These are phyloP conservation scores for Sebastes elongatus DNA, from an alignment of 2,797 vertebrate genomes.

Conservation along the genomic window DNA sequence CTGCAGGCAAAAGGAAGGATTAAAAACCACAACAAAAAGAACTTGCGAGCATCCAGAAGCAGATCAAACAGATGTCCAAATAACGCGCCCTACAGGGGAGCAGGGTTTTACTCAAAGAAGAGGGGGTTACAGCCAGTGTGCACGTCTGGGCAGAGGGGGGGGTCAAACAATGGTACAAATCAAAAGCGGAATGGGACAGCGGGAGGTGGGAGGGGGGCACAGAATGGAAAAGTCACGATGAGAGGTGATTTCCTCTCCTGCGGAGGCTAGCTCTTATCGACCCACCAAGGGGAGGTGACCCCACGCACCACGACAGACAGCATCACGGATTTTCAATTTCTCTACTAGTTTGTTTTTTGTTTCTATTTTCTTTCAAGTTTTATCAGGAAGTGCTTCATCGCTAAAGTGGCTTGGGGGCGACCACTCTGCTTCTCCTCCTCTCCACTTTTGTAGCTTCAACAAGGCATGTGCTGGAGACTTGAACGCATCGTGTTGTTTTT, in stretches of 20 bases:
- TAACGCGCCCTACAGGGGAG: slow-evolving; percentile 66
- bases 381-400: slow-evolving; percentile 86
- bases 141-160: slow-evolving; percentile 55
- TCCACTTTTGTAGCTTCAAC: slow-evolving; percentile 26
- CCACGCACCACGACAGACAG: slow-evolving; percentile 58
- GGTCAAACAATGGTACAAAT: slow-evolving; percentile 39
- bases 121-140: slow-evolving; percentile 42
- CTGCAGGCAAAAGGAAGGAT: slow-evolving; percentile 75
- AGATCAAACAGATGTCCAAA: slow-evolving; percentile 88
- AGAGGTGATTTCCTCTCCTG: slow-evolving; percentile 34
- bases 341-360: slow-evolving; percentile 33
- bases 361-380: slow-evolving; percentile 87
- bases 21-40: slow-evolving; percentile 54
- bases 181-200: slow-evolving; percentile 78
- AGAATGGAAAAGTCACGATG: slow-evolving; percentile 12
- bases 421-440: slow-evolving; percentile 30
- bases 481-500: not conserved
- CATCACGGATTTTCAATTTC: slow-evolving; percentile 62
- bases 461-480: slow-evolving; percentile 50
- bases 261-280: slow-evolving; percentile 31
- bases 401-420: slow-evolving; percentile 62
- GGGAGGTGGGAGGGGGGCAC: not conserved
- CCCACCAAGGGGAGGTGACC: slow-evolving; percentile 38
- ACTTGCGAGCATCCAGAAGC: slow-evolving; percentile 63
- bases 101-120: not conserved